These are phyloP conservation scores for Ceryle rudis DNA, from an alignment of 2,797 vertebrate species.

Conservation along the genomic window DNA sequence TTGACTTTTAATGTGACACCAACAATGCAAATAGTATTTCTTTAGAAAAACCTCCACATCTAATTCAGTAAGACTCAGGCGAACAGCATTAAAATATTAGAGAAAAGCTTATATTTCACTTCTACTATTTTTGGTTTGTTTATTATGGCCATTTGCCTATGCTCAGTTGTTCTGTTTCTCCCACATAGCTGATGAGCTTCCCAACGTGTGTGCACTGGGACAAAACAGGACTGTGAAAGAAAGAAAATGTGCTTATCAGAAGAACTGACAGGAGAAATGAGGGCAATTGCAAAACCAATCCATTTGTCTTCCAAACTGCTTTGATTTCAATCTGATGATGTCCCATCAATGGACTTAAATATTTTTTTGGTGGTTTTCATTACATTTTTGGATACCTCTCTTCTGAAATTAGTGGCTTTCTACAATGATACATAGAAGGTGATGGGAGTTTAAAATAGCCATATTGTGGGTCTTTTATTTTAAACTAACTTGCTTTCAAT, in stretches of 20 bases:
- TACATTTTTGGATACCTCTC: constrained; percentile 4
- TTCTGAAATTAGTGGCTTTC: constrained; percentile 32
- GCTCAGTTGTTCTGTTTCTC: background rate
- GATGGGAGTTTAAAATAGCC: constrained; percentile 5
- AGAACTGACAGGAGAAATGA: background rate
- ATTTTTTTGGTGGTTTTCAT: constrained; percentile 37
- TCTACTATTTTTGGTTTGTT: background rate
- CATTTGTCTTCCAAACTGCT: constrained; percentile 11
- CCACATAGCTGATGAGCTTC: background rate
- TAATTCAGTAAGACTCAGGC: background rate
- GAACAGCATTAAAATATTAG: background rate
- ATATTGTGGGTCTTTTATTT: constrained; percentile 6
- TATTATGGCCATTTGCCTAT: background rate
- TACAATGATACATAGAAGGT: background rate
- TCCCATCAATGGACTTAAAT: background rate
- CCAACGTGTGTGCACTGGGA: background rate
- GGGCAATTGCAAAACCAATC: constrained; percentile 5
- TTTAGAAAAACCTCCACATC: background rate
- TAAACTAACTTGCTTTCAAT: constrained; percentile 20
- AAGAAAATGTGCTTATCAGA: background rate
- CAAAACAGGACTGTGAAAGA: background rate
- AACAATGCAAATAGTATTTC: background rate
- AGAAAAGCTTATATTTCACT: background rate
- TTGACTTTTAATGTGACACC: background rate
- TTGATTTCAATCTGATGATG: constrained; percentile 23